Evolutionary conservation across 2,797 vertebrate species (phyloP).

Genomic region (Argentina silus): DNA sequence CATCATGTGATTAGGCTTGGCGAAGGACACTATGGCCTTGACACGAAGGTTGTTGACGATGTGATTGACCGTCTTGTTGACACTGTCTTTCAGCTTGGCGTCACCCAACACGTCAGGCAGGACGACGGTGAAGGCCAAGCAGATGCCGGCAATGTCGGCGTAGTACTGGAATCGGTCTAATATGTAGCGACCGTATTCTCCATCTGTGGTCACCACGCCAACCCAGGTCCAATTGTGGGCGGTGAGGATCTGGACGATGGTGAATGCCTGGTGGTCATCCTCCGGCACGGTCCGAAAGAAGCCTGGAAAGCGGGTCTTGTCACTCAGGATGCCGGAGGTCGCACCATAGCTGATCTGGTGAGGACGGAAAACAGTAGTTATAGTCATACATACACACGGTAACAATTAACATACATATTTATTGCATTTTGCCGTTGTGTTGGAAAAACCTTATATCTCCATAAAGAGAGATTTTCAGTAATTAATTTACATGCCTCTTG

Average conservation of each 20-base stretch:
- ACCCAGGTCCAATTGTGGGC: constrained; percentile 78
- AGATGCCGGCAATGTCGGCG: constrained; percentile 61
- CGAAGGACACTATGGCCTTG: constrained; percentile 81
- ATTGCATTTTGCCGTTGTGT: too few species aligned
- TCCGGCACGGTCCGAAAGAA: too few species aligned
- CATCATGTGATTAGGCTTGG: constrained; percentile 75
- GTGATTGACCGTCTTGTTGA: constrained; percentile 68
- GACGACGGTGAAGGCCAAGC: constrained; percentile 80
- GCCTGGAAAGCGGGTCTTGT: too few species aligned
- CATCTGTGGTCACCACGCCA: constrained; percentile 82
- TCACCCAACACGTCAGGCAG: constrained; percentile 76
- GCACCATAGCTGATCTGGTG: constrained; percentile 44
- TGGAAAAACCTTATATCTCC: too few species aligned
- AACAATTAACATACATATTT: too few species aligned
- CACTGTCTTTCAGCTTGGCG: constrained; percentile 56
- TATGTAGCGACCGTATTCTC: constrained; percentile 80
- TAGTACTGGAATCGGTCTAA: constrained; percentile 76
- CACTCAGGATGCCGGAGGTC: too few species aligned
- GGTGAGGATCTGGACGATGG: constrained; percentile 23
- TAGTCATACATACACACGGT: too few species aligned
- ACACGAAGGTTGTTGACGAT: constrained; percentile 73
- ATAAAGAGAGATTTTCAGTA: too few species aligned
- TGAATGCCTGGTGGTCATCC: constrained; percentile 31
- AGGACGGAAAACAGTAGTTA: too few species aligned
- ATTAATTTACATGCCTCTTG: too few species aligned